Evolutionary conservation across 53 echinoderm and acorn worm species (phyloP), one percentile per base, ranked within the genome.

Genomic region (Paracentrotus lividus): DNA sequence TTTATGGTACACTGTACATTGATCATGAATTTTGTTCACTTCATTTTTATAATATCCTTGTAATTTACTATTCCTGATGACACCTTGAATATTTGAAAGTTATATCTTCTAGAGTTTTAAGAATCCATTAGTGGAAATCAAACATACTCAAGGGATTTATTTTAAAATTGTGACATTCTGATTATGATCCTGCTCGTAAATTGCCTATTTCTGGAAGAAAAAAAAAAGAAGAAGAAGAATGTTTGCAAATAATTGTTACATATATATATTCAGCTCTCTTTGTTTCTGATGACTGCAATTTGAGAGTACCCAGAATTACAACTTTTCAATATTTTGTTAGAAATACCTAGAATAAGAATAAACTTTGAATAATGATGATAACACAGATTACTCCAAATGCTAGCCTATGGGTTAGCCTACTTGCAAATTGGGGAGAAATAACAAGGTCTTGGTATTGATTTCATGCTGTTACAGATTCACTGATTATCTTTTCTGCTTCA

Each of bases 401-500:
- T 49, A 47, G 72, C 81, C 81, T 9, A 81, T 81, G 44, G 81
- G 81, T n/a, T 47, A 81, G 45, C 27, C 16, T 13, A 21, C 47
- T 44, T 44, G 44, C 27, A 81, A 76, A 81, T 81, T 78, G 9
- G n/a, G 81, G 81, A 81, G 47, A 24, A 8, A 47, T 47, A 8
- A 81, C 81, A 81, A 81, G 47, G 26, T 81, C 27, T 16, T n/a
- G 24, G 81, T 81, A 81, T 81, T 49, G 81, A 81, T 81, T 81
- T 81, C 81, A 81, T 81, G 13, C 81, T n/a, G 47, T 81, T 49
- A 3, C 16, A 27, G 81, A 44, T 44, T 81, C 44, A 26, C n/a
- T 81, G 81, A 81, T 81, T 47, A 81, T 81, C 81, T 26, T n/a
- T 81, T 81, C 26, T n/a, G 49, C 81, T 81, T 47, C 81, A 81